Percentiles rank a stretch among this genome's conserved stretches.
Evolutionary conservation across 2,888 invertebrate genomes (phyloP).

Genomic region (Dolichomitus sp.): DNA sequence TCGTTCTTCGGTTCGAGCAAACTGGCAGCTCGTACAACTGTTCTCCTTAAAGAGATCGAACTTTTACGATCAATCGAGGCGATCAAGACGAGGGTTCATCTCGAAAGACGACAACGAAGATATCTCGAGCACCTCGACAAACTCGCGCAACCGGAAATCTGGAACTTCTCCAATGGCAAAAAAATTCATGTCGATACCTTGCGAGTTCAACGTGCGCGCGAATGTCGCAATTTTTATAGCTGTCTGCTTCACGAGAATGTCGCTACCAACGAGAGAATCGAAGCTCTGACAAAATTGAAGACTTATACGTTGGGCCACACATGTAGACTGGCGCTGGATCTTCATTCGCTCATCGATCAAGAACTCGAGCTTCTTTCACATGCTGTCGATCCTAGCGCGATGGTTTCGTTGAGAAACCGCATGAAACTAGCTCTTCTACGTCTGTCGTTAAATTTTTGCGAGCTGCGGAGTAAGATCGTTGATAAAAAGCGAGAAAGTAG

Average conservation of each 20-base stretch:
- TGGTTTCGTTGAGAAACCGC: slow-evolving; percentile 89
- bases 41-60: slow-evolving; percentile 92
- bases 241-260: slow-evolving; percentile 89
- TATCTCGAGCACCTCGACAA: slow-evolving; percentile 89
- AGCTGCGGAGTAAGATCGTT: background rate
- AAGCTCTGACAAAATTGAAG: slow-evolving; percentile 90
- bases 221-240: slow-evolving; percentile 91
- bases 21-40: slow-evolving; percentile 90
- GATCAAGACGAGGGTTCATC: slow-evolving; percentile 89
- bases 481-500: background rate
- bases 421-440: slow-evolving; percentile 72
- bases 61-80: slow-evolving; percentile 91
- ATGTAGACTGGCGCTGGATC: slow-evolving; percentile 88
- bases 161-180: slow-evolving; percentile 91
- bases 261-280: slow-evolving; percentile 87
- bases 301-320: slow-evolving; percentile 89
- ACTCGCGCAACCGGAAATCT: slow-evolving; percentile 91
- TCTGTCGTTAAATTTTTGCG: slow-evolving; percentile 66
- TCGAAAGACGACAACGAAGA: slow-evolving; percentile 89
- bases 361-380: slow-evolving; percentile 91
- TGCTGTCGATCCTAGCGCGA: slow-evolving; percentile 88
- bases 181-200: slow-evolving; percentile 90
- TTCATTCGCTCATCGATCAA: slow-evolving; percentile 90
- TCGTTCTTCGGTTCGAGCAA: slow-evolving; percentile 81
- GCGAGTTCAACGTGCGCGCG: slow-evolving; percentile 92